These are phyloP conservation scores for Zaprionus obscuricornis DNA, from an alignment of 2,888 invertebrate species.

Conservation along the genomic window DNA sequence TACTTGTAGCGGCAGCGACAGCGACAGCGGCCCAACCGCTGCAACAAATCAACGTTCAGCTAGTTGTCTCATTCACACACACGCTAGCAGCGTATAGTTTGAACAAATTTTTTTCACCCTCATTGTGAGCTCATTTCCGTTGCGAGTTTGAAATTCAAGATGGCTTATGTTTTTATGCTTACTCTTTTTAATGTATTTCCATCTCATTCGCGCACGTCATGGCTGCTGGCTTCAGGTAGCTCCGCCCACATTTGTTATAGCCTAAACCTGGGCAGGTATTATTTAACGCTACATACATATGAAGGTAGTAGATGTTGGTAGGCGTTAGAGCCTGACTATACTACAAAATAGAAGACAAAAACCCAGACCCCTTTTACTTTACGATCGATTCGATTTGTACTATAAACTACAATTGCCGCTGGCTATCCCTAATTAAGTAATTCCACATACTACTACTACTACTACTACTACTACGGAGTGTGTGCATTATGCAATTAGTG, in stretches of 20 bases:
- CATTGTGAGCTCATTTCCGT: slow-evolving; percentile 54
- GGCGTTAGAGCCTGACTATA: slow-evolving; percentile 17
- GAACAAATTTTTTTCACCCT: slow-evolving; percentile 58
- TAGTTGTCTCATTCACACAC: slow-evolving; percentile 50
- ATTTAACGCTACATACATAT: not conserved
- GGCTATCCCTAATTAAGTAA: slow-evolving; percentile 70
- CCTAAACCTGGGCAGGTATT: slow-evolving; percentile 47
- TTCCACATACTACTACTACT: too few relatives aligned
- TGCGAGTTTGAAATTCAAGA: slow-evolving; percentile 71
- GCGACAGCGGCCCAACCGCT: slow-evolving; percentile 20
- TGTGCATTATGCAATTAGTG: slow-evolving; percentile 73
- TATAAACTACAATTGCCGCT: slow-evolving; percentile 64
- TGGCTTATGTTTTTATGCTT: slow-evolving; percentile 64
- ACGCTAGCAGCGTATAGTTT: not conserved
- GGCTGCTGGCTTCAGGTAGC: slow-evolving; percentile 45
- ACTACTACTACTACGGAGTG: too few relatives aligned
- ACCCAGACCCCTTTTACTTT: slow-evolving; percentile 67
- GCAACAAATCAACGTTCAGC: not conserved
- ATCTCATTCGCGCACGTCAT: slow-evolving; percentile 37
- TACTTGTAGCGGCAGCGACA: slow-evolving; percentile 20
- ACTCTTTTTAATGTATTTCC: slow-evolving; percentile 20
- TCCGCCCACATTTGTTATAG: slow-evolving; percentile 48
- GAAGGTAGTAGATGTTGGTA: slow-evolving; percentile 3
- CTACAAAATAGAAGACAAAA: slow-evolving; percentile 27
- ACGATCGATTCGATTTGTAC: slow-evolving; percentile 66